Conservation (phyloP, 2,888 invertebrate species). For the Hydropsyche betteni region DNA sequence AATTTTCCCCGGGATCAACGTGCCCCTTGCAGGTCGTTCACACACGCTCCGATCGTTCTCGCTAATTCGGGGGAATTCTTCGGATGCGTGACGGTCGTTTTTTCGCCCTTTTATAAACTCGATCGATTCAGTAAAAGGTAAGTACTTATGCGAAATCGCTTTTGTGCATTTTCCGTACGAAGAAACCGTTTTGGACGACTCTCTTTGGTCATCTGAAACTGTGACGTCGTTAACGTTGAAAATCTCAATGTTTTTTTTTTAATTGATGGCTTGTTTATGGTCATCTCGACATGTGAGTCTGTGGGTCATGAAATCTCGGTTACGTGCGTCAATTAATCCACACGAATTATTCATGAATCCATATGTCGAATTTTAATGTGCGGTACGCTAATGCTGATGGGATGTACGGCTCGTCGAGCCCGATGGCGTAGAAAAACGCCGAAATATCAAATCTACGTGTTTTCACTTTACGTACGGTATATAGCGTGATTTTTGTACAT, state of each 20-base stretch:
- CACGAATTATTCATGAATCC: not conserved
- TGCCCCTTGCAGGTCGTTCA: constrained; percentile 3
- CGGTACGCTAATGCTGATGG: not conserved
- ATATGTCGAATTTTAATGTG: not conserved
- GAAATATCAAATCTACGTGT: constrained; percentile 3
- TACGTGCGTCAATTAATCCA: constrained; percentile 6
- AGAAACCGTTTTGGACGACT: no score
- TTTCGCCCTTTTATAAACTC: no score
- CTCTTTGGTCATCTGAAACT: no score
- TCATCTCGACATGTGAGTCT: not conserved
- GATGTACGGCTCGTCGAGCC: constrained; percentile 7
- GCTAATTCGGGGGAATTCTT: no score
- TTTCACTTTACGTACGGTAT: constrained; percentile 22
- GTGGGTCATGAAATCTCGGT: constrained; percentile 9
- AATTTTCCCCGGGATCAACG: constrained; percentile 17
- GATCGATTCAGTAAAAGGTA: no score
- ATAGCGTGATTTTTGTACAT: constrained; percentile 32
- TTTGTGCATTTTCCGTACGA: no score
- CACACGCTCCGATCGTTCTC: not conserved
- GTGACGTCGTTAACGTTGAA: no score
- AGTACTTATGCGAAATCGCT: no score
- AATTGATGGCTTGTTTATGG: no score
- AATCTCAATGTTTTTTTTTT: no score
- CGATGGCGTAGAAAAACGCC: not conserved
- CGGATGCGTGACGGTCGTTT: no score